These are phyloP conservation scores for Torymus texanus DNA, from an alignment of 2,888 invertebrate species.

Conservation along the genomic window DNA sequence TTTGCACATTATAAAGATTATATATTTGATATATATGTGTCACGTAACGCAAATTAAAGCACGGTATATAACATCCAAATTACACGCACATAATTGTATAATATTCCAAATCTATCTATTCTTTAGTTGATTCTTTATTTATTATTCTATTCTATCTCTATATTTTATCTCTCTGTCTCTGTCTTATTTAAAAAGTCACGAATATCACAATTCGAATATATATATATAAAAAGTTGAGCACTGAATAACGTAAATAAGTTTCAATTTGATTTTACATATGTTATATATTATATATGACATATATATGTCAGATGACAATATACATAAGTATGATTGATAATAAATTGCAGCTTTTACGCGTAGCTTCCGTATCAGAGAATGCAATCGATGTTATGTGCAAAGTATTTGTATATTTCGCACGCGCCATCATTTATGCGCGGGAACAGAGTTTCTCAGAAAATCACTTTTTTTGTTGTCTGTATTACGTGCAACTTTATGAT, in stretches of 20 bases:
- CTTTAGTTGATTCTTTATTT: conserved; percentile 6
- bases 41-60: conserved; percentile 22
- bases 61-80: conserved; percentile 22
- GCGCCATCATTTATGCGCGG: too few relatives aligned
- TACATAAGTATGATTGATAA: not conserved
- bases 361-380: conserved; percentile 23
- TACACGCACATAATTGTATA: conserved; percentile 35
- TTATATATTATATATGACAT: too few relatives aligned
- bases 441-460: too few relatives aligned
- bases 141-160: conserved; percentile 12
- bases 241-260: too few relatives aligned
- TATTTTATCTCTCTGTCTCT: conserved; percentile 12
- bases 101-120: conserved; percentile 12
- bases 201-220: too few relatives aligned
- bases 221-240: too few relatives aligned
- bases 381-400: conserved; percentile 15
- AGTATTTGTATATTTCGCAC: conserved; percentile 18
- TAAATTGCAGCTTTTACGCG: not conserved
- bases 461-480: not conserved
- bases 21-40: conserved; percentile 3
- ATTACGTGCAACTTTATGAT: not conserved
- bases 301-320: not conserved
- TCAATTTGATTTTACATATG: too few relatives aligned
- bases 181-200: conserved; percentile 7
- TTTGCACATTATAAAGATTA: conserved; percentile 28